Conservation (phyloP, 2,113 vertebrate genomes). For the Nerophis ophidion region DNA sequence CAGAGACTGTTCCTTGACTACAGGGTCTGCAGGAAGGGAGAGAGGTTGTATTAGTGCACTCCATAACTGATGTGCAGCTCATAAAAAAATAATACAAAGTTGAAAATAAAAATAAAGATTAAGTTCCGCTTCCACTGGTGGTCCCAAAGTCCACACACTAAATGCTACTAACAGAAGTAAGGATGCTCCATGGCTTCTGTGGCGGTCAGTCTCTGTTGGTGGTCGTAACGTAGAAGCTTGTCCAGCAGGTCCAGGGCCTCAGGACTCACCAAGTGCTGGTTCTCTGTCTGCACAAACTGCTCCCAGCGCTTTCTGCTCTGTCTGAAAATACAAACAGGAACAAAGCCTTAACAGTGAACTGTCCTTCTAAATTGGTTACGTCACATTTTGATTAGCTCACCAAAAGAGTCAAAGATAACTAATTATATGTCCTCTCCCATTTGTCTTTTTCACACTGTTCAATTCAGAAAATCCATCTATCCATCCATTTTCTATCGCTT, state of each 20-base stretch:
- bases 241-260: conserved; percentile 95
- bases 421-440: too few relatives aligned
- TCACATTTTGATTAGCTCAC: too few relatives aligned
- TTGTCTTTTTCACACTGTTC: too few relatives aligned
- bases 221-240: conserved; percentile 97
- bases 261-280: conserved; percentile 92
- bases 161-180: conserved; percentile 86
- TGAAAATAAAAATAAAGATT: background rate
- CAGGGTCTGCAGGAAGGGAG: conserved; percentile 75
- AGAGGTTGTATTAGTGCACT: background rate
- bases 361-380: background rate
- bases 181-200: conserved; percentile 98
- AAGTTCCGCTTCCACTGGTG: background rate
- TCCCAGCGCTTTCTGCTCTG: conserved; percentile 98
- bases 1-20: conserved; percentile 91
- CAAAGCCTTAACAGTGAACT: background rate
- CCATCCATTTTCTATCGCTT: too few relatives aligned
- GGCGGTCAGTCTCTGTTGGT: conserved; percentile 96
- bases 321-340: conserved; percentile 52
- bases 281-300: conserved; percentile 97
- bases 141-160: background rate
- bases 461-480: too few relatives aligned
- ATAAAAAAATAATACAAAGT: background rate
- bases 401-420: too few relatives aligned
- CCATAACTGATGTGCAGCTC: background rate